Base-by-base conservation (phyloP, 1,140 invertebrate genomes). In the Zophobas morio region DNA sequence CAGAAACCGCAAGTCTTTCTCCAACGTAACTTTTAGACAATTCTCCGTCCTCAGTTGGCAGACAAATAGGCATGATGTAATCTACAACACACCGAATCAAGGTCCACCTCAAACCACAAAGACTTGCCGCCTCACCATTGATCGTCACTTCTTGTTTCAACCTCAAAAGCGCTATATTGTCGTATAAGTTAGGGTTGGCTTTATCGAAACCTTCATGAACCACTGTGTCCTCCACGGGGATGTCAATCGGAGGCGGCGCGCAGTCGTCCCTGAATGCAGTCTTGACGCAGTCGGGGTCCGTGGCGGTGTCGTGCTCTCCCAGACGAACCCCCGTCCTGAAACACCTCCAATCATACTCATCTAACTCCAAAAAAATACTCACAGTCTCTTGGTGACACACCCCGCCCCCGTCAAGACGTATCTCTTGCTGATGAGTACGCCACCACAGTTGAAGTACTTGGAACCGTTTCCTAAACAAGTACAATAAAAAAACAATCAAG, bases 391-490 rank as follows among this genome's bases (percentile, higher is more conserved):
- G 3, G 82, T 86, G 1, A 97, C 87, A 81, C 96, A 98, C 84
- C 98, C 96, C 0, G 94, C 95, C 0, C 96, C 96, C 0, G 96
- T 97, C 33, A 92, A 77, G 1, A 92, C 86, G 78, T 92, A 91
- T 57, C 87, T 86, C 47, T 85, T 86, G 34, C 88, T 90, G 79
- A 91, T 91, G 40, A 92, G 78, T 32, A 90, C 90, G 2, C 91
- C 91, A 4, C 90, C 90, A 74, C 84, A 83, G 76, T 84, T 81
- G 78, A 84, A 84, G 66, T 83, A 72, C 3, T 57, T 70, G 35
- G 49, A 46, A 33, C 71, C 71, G 5, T 63, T 74, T 78, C 40
- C 1, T 8, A 78, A 2, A 32, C 4, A 3, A 40, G 35, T 63
- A 40, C 37, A n/a, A 6, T 42, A 32, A 20, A 20, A 20, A 20